Percentiles rank a stretch among this genome's conserved stretches.
These are phyloP conservation scores for Coelopa frigida DNA, from an alignment of 1,140 invertebrate species.

Conservation along the genomic window DNA sequence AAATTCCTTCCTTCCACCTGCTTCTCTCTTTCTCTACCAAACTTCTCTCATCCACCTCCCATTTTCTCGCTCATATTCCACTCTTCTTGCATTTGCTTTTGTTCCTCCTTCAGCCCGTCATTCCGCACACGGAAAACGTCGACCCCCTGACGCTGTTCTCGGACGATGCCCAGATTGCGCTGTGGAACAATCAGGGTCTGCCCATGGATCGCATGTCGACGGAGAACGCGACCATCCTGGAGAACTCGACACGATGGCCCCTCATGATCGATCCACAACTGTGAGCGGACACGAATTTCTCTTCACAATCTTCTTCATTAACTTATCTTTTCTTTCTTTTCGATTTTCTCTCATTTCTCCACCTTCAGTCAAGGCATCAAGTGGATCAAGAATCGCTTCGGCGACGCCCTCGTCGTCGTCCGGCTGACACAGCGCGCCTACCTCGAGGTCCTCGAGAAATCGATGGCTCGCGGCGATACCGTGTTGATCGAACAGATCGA, in stretches of 20 bases:
- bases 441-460: constrained; percentile 75
- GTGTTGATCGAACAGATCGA: constrained; percentile 87
- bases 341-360: not conserved
- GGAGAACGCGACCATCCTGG: constrained; percentile 91
- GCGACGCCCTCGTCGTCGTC: constrained; percentile 63
- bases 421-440: constrained; percentile 76
- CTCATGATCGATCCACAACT: constrained; percentile 91
- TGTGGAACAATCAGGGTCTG: constrained; percentile 92
- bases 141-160: constrained; percentile 79
- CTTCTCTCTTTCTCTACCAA: too few species aligned
- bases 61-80: constrained; percentile 3
- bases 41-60: constrained; percentile 3
- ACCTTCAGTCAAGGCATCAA: constrained; percentile 73
- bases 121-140: constrained; percentile 70
- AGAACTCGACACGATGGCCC: constrained; percentile 86
- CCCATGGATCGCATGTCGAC: constrained; percentile 90
- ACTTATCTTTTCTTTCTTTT: too few species aligned
- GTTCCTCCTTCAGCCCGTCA: constrained; percentile 52
- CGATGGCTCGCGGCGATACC: constrained; percentile 65
- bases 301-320: not conserved
- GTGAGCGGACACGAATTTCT: constrained; percentile 22
- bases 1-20: too few species aligned
- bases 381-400: constrained; percentile 90
- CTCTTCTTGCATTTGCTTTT: constrained; percentile 7
- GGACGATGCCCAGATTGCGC: constrained; percentile 84